These are phyloP conservation scores for Myotis findleyi DNA, from an alignment of 2,797 vertebrate species.

Conservation along the genomic window DNA sequence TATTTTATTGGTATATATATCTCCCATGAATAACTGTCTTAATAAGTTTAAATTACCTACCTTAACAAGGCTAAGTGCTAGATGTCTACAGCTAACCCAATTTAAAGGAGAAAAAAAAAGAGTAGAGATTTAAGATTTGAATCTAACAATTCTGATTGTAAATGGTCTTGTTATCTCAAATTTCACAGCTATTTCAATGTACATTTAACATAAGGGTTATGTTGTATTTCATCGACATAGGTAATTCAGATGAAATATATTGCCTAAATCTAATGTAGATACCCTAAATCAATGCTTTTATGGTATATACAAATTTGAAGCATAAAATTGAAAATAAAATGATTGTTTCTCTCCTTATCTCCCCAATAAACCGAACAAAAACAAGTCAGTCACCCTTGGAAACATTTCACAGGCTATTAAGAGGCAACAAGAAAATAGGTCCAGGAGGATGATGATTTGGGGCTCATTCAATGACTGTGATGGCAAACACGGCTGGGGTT, in stretches of 20 bases:
- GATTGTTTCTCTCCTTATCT: not conserved
- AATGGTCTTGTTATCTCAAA: not conserved
- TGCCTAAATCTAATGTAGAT: conserved; percentile 9
- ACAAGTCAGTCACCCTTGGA: not conserved
- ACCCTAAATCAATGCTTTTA: not conserved
- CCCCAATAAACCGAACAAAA: not conserved
- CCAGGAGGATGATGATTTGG: not conserved
- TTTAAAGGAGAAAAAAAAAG: not conserved
- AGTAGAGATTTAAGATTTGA: conserved; percentile 10
- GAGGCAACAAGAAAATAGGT: not conserved
- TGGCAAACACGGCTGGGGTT: not conserved
- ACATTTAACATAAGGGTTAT: not conserved
- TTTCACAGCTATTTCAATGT: not conserved
- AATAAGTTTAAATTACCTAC: conserved; percentile 6
- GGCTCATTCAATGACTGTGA: not conserved
- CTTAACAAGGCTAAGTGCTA: conserved; percentile 11
- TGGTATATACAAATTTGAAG: not conserved
- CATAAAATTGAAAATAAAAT: not conserved
- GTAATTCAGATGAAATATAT: not conserved
- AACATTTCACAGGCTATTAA: not conserved
- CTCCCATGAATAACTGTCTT: not conserved
- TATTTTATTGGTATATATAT: not conserved
- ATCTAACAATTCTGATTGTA: not conserved
- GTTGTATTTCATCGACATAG: not conserved
- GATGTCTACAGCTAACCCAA: not conserved